Base-by-base conservation (phyloP, 1,140 invertebrate genomes). In the Colletes gigas region DNA sequence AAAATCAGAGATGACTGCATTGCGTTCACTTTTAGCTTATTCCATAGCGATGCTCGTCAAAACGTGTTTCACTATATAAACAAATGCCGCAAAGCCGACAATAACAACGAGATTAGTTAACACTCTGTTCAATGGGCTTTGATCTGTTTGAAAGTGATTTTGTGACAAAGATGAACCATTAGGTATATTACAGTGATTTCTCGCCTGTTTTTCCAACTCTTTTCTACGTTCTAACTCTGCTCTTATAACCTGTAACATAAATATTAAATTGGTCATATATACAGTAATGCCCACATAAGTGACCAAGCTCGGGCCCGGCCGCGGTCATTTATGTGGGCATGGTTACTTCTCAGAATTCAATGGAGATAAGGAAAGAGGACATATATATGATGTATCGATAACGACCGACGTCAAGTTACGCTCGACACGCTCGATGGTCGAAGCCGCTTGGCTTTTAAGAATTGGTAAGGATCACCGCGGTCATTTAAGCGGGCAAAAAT, bases 41-140 rank as follows among this genome's bases (percentile, higher is more conserved):
- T 93, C 92, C 81, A 80, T 90, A 4, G 89, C 89, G 41, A 94
- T 94, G 84, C 91, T 95, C 88, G 92, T 93, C 73, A 97, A 92
- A 21, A 98, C 97, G 93, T 97, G 97, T 94, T 97, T 97, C 14
- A 98, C 97, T 84, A 96, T 96, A 85, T 96, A 97, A 21, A 97
- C 97, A 92, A 98, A 98, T 47, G 96, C 96, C n/a, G 96, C 97
- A 92, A 98, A 96, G 59, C 97, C 97, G 63, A 97, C 93, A 55
- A 98, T 94, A 65, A 98, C 96, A 89, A 96, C 94, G 81, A 98
- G 93, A 93, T 98, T 98, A 68, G 96, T 96, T 57, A 98, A 87
- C 73, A 96, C 95, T 88, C 95, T 96, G 60, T 97, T 95, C 78
- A 97, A 92, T 39, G 95, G 95, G 77, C 95, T 96, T 83, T 96